Percentiles rank a stretch among this genome's conserved stretches.
Evolutionary conservation across 2,797 vertebrate genomes (phyloP).

Genomic region (Phoeniculus purpureus): DNA sequence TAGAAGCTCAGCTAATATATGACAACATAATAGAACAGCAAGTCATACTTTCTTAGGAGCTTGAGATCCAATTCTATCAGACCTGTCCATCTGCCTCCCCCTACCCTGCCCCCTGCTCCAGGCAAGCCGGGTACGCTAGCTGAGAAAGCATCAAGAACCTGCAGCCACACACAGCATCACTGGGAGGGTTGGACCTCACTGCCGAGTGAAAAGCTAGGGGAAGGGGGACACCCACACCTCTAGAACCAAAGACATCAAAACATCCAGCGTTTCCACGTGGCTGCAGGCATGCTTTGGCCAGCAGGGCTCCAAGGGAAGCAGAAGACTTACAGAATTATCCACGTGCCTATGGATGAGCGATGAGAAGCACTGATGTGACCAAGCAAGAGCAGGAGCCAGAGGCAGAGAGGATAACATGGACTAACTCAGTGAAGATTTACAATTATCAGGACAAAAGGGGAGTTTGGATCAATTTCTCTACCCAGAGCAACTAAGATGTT

Average conservation of each 20-base stretch:
- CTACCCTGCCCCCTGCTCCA: too few species aligned
- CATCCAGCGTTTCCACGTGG: background rate
- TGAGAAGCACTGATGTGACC: rapidly evolving
- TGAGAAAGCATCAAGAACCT: too few species aligned
- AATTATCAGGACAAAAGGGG: background rate
- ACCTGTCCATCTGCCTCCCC: too few species aligned
- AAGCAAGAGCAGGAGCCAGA: background rate
- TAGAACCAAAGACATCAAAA: too few species aligned
- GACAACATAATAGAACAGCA: background rate
- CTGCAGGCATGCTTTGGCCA: background rate
- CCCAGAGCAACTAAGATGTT: slow-evolving; percentile 14
- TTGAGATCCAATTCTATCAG: too few species aligned
- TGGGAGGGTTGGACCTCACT: too few species aligned
- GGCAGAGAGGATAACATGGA: background rate
- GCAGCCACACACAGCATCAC: too few species aligned
- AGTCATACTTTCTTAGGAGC: too few species aligned
- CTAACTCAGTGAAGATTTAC: background rate
- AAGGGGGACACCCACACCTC: too few species aligned
- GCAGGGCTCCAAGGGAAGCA: background rate
- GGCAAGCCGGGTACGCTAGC: too few species aligned
- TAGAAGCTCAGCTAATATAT: background rate
- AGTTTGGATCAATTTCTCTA: background rate
- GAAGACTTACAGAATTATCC: background rate
- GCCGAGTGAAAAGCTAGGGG: too few species aligned
- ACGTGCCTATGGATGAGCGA: background rate